phyloP scores from a whole-genome alignment of 2,113 vertebrate species.

The Otus sunia region DNA sequence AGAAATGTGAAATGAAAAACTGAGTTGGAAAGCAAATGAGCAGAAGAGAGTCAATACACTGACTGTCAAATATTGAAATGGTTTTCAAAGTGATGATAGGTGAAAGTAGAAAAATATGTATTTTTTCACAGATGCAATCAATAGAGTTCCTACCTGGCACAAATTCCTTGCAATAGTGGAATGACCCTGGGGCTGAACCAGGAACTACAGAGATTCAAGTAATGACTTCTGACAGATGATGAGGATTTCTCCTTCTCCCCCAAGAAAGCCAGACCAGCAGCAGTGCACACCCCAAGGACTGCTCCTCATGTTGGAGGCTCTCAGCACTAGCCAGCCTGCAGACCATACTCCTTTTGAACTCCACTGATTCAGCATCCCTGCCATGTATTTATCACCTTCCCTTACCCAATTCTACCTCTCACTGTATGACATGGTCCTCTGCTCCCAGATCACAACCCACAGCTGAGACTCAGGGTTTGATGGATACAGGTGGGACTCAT shows the following conservation, averaged over 20 bases:
- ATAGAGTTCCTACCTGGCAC: background rate
- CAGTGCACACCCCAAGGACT: fast-evolving
- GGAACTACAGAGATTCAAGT: background rate
- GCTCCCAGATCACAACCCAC: background rate
- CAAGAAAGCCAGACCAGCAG: background rate
- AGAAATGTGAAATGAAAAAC: background rate
- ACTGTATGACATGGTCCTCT: background rate
- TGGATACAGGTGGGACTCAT: background rate
- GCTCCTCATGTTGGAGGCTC: background rate
- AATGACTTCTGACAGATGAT: background rate
- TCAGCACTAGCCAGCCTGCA: background rate
- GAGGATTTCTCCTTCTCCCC: background rate
- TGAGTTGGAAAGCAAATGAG: background rate
- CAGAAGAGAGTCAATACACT: background rate
- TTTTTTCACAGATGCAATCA: background rate
- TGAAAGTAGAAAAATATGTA: background rate
- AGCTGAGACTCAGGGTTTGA: background rate
- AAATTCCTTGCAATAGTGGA: background rate
- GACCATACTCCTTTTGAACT: background rate
- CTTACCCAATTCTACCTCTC: background rate
- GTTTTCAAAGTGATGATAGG: background rate
- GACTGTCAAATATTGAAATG: background rate
- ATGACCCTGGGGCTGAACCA: background rate
- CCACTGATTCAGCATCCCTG: background rate
- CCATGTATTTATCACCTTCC: background rate